Percentiles rank a stretch among this genome's conserved stretches.
These are phyloP conservation scores for Fulmarus glacialis DNA, from an alignment of 2,113 vertebrate genomes.

Conservation along the genomic window DNA sequence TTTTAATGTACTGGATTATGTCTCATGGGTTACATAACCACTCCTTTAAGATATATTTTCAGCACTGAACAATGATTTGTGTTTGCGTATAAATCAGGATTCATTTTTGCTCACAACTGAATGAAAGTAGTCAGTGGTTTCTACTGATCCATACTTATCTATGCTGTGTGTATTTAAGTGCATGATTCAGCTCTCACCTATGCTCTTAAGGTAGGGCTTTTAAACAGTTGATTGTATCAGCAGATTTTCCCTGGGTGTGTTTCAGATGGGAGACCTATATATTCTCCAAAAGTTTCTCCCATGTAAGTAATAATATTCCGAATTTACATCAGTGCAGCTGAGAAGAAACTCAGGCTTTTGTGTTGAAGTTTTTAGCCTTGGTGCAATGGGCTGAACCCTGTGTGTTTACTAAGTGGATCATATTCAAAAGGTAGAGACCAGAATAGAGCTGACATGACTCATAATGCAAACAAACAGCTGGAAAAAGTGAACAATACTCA, in stretches of 20 bases:
- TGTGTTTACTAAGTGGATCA: background rate
- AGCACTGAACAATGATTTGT: background rate
- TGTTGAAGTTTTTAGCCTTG: background rate
- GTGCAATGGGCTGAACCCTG: background rate
- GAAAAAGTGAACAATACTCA: conserved; percentile 45
- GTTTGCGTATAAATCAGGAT: background rate
- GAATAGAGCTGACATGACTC: conserved; percentile 56
- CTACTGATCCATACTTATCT: background rate
- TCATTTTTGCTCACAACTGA: background rate
- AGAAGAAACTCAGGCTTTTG: background rate
- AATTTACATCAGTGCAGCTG: background rate
- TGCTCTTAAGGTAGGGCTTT: conserved; percentile 26
- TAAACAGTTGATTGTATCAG: conserved; percentile 22
- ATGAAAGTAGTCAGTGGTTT: background rate
- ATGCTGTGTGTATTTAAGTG: background rate
- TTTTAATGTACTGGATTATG: background rate
- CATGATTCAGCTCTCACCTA: conserved; percentile 23
- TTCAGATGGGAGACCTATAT: background rate
- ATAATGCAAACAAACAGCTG: conserved; percentile 48
- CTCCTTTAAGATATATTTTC: background rate
- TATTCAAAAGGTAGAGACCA: background rate
- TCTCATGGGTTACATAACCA: background rate
- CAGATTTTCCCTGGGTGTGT: conserved; percentile 21
- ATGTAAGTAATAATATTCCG: background rate
- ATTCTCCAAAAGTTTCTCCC: background rate